phyloP scores from a whole-genome alignment of 2,797 vertebrate genomes.

The Tarsius wallacei region DNA sequence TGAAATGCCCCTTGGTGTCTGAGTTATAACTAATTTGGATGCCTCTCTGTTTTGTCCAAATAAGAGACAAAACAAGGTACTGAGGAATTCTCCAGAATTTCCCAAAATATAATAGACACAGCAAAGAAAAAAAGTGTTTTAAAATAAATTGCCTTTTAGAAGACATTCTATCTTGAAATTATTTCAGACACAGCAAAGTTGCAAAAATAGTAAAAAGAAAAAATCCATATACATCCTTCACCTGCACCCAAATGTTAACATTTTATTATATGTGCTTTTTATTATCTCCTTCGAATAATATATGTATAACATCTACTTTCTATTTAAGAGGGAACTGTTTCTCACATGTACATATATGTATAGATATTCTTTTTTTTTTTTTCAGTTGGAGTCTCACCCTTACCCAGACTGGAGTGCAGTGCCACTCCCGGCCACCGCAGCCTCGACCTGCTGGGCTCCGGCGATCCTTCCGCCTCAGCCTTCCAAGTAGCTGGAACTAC shows the following conservation, averaged over 20 bases:
- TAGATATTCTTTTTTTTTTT: background rate
- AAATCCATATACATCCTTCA: background rate
- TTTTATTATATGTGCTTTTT: conserved; percentile 41
- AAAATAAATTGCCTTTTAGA: background rate
- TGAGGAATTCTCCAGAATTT: conserved; percentile 8
- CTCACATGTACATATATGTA: no score
- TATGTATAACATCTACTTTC: background rate
- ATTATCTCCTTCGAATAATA: background rate
- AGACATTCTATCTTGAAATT: conserved; percentile 29
- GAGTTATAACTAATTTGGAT: background rate
- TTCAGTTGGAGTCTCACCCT: no score
- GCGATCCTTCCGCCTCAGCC: no score
- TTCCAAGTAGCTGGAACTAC: no score
- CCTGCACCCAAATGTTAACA: background rate
- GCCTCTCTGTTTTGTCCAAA: background rate
- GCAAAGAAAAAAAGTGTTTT: background rate
- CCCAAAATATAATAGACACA: background rate
- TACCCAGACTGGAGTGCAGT: no score
- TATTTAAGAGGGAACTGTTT: no score
- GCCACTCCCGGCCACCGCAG: no score
- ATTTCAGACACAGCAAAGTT: conserved; percentile 1
- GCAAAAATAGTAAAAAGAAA: background rate
- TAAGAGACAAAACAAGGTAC: background rate
- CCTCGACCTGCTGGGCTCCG: no score
- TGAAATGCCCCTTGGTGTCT: background rate